A percentile compares a stretch with the other conserved stretches of the same genome.
Evolutionary conservation across 2,797 vertebrate species (phyloP).

Genomic region (Pyrocephalus nanus): DNA sequence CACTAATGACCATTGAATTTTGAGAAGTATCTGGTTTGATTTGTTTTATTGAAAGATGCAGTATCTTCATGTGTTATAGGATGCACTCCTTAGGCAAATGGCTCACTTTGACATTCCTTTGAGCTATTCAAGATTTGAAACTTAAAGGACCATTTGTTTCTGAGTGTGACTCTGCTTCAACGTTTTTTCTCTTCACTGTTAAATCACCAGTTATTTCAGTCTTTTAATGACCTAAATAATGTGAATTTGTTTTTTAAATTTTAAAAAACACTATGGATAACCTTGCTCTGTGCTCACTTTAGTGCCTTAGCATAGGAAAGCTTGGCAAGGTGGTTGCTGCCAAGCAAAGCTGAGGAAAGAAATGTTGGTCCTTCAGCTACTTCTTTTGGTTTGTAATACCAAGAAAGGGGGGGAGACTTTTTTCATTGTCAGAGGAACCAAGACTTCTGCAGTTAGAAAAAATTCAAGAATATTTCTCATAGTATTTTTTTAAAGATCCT

Average conservation of each 20-base stretch:
- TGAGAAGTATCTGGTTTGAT: background rate
- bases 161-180: background rate
- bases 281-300: background rate
- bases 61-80: background rate
- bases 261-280: background rate
- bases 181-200: background rate
- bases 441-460: background rate
- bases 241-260: background rate
- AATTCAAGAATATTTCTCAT: background rate
- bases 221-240: background rate
- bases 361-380: background rate
- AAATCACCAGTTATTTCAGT: background rate
- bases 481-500: background rate
- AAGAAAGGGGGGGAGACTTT: background rate
- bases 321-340: background rate
- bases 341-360: background rate
- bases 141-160: background rate
- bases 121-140: background rate
- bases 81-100: background rate
- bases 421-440: background rate
- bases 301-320: background rate
- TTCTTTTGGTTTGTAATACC: background rate
- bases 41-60: background rate
- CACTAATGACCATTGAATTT: background rate
- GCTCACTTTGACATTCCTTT: background rate